phyloP scores from a whole-genome alignment of 2,888 invertebrate species.

The Phanerotoma sp. region DNA sequence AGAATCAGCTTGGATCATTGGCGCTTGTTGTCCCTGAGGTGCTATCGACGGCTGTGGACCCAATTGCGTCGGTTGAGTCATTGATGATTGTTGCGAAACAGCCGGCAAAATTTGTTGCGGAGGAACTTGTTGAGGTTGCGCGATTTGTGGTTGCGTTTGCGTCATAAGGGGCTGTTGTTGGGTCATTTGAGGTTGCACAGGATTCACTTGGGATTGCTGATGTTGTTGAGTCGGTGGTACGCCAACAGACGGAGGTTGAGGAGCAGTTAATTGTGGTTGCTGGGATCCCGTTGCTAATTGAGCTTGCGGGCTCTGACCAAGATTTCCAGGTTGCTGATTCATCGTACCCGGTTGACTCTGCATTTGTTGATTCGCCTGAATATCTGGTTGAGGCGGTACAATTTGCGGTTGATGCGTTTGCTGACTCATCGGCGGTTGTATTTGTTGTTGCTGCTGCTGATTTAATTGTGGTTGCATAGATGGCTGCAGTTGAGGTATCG shows the following conservation, averaged over 20 bases:
- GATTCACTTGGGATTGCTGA: conserved; percentile 29
- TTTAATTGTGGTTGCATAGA: conserved; percentile 17
- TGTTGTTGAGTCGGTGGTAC: too few species aligned
- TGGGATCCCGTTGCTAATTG: too few species aligned
- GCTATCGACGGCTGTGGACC: conserved; percentile 11
- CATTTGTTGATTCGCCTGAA: conserved; percentile 16
- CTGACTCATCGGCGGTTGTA: conserved; percentile 23
- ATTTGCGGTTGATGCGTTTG: conserved; percentile 32
- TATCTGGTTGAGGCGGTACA: conserved; percentile 20
- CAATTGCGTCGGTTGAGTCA: conserved; percentile 14
- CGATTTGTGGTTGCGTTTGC: conserved; percentile 30
- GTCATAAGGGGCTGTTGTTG: conserved; percentile 25
- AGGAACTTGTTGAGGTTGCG: conserved; percentile 28
- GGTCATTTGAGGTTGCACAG: not conserved
- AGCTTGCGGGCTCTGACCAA: too few species aligned
- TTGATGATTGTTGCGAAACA: conserved; percentile 16
- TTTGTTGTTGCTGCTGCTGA: conserved; percentile 16
- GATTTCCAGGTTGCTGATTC: too few species aligned
- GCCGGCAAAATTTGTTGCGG: conserved; percentile 19
- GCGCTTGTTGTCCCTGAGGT: conserved; percentile 35
- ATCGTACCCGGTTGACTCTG: conserved; percentile 19
- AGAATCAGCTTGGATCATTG: conserved; percentile 20
- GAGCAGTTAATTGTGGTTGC: too few species aligned
- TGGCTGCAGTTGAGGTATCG: conserved; percentile 24
- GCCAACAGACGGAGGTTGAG: too few species aligned